A percentile compares a stretch with the other conserved stretches of the same genome.
Conservation (phyloP, 2,888 invertebrate genomes). For the Abrostola tripartita region DNA sequence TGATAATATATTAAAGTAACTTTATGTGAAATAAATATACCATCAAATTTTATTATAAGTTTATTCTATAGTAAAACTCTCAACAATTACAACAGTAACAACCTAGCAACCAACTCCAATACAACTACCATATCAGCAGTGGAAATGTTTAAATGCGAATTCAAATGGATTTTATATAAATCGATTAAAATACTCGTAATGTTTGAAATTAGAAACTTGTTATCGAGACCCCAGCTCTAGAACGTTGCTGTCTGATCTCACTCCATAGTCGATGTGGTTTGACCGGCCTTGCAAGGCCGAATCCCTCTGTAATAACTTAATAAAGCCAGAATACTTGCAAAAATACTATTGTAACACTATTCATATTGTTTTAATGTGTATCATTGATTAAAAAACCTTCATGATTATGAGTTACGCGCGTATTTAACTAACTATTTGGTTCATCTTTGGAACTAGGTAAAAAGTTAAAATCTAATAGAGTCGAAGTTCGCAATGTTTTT, state of each 20-base stretch:
- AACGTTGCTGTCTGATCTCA: constrained; percentile 26
- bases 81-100: constrained; percentile 24
- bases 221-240: constrained; percentile 26
- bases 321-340: constrained; percentile 47
- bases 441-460: too few species aligned
- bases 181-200: constrained; percentile 41
- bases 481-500: too few species aligned
- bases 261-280: constrained; percentile 43
- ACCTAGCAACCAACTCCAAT: constrained; percentile 30
- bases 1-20: too few species aligned
- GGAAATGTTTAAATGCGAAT: constrained; percentile 39
- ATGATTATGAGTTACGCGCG: too few species aligned
- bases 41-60: too few species aligned
- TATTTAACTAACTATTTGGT: too few species aligned
- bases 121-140: constrained; percentile 34
- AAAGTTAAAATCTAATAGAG: too few species aligned
- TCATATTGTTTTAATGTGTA: too few species aligned
- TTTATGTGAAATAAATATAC: too few species aligned
- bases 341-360: constrained; percentile 19
- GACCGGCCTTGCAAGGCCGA: constrained; percentile 61
- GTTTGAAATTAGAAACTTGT: constrained; percentile 50
- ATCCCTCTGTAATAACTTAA: constrained; percentile 49
- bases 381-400: too few species aligned
- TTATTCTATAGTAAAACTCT: neutral
- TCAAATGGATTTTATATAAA: constrained; percentile 41